Evolutionary conservation across 2,113 vertebrate genomes (phyloP).

Genomic region (Pluvialis apricaria): DNA sequence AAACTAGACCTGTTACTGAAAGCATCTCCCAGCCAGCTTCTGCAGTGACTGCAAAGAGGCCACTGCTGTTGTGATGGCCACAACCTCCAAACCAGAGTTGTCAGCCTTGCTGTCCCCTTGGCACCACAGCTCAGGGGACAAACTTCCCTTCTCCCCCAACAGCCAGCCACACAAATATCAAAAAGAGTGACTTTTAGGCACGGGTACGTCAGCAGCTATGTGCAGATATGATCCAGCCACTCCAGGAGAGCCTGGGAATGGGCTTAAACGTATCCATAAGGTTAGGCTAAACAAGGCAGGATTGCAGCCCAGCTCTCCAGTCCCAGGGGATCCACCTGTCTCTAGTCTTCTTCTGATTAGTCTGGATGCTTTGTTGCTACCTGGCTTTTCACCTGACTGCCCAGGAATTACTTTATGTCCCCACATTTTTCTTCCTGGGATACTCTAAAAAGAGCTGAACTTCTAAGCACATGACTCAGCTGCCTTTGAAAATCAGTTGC

Average conservation of each 20-base stretch:
- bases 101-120: not conserved
- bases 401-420: not conserved
- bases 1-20: not conserved
- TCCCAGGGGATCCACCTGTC: not conserved
- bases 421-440: not conserved
- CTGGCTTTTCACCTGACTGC: not conserved
- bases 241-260: not conserved
- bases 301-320: not conserved
- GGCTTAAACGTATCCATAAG: not conserved
- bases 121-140: not conserved
- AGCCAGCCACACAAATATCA: not conserved
- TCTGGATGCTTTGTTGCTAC: not conserved
- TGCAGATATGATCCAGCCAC: not conserved
- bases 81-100: not conserved
- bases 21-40: not conserved
- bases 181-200: not conserved
- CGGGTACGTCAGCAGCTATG: rapidly evolving
- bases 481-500: not conserved
- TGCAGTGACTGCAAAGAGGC: not conserved
- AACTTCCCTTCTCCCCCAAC: not conserved
- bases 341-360: not conserved
- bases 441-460: not conserved
- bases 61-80: not conserved
- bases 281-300: not conserved
- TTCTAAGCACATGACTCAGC: not conserved